Evolutionary conservation across 2,113 vertebrate genomes (phyloP), one percentile per base, ranked within the genome.

Genomic region (Triplophysa tibetana): DNA sequence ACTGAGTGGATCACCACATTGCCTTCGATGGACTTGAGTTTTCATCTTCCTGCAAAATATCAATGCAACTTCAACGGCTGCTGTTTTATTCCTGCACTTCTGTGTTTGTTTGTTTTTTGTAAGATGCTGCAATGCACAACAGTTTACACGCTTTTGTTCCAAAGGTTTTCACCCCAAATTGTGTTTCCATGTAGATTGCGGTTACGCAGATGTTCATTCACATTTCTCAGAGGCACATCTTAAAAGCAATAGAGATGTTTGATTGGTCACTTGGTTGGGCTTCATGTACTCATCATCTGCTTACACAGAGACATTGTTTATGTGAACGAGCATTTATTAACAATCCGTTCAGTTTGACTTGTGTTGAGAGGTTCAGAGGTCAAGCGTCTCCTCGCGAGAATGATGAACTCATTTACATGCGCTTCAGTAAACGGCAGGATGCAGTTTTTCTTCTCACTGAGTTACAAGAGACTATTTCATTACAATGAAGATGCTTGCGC

Each of bases 1-100:
- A 17, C 77, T 69, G 72, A 81, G 48, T 38, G 23, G 9, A 68
- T 74, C 75, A 83, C 65, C 78, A 69, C 75, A 83, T 70, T 83
- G 84, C 79, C 78, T 85, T 78, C 56, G 58, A 62, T 21, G 33
- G 29, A 74, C 69, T 73, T 61, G 17, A 7, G 45, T 45, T 69
- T 50, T 56, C n/a, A 45, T 26, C 45, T 54, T 70, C 19, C 60
- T 65, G 45, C 56, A 12, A 41, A 33, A 24, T 16, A 17, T 26
- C 11, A 45, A 69, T 41, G 9, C 61, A 50, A 45, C 26, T 45
- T 33, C 60, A 45, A 43, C 60, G 8, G 50, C 79, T 81, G 54
- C 60, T 70, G 16, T 33, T 38, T 29, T 33, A 72, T 69, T 38
- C 61, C 50, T 60, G 67, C n/a, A 43, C 17, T 11, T 41, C 12